phyloP scores from a whole-genome alignment of 2,797 vertebrate species.

The Sebastes flavidus region DNA sequence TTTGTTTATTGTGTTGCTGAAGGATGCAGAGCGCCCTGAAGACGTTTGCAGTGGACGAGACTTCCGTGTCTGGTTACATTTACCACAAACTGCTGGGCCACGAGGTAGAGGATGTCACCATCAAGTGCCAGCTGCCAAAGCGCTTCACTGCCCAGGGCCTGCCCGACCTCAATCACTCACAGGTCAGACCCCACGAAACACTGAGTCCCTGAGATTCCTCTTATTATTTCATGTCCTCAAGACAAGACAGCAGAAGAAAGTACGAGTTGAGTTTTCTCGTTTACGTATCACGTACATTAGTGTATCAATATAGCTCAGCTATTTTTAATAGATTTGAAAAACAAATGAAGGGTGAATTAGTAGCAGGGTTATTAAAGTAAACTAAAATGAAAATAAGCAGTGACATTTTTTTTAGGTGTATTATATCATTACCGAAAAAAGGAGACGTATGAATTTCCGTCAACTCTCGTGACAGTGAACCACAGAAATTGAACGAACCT shows the following conservation, averaged over 20 bases:
- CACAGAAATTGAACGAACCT: no score
- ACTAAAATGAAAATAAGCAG: no score
- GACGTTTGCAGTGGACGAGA: slow-evolving; percentile 97
- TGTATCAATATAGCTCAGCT: not conserved
- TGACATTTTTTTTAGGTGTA: no score
- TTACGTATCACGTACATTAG: not conserved
- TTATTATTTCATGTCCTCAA: not conserved
- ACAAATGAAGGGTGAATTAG: no score
- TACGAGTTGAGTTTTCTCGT: not conserved
- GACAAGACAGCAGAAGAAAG: not conserved
- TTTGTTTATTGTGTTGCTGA: slow-evolving; percentile 5
- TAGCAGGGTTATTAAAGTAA: no score
- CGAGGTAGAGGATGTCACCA: slow-evolving; percentile 97
- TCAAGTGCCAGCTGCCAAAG: slow-evolving; percentile 99
- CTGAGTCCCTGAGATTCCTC: not conserved
- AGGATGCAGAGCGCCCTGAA: slow-evolving; percentile 99
- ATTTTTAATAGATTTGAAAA: not conserved
- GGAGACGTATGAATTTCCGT: no score
- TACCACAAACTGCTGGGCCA: slow-evolving; percentile 98
- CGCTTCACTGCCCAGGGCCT: slow-evolving; percentile 98
- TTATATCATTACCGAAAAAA: no score
- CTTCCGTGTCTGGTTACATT: slow-evolving; percentile 97
- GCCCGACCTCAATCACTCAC: slow-evolving; percentile 99
- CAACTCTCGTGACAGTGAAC: no score
- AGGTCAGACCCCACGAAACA: slow-evolving; percentile 79